A percentile compares a stretch with the other conserved stretches of the same genome.
These are phyloP conservation scores for Gari tellinella DNA, from an alignment of 2,888 invertebrate species.

Conservation along the genomic window DNA sequence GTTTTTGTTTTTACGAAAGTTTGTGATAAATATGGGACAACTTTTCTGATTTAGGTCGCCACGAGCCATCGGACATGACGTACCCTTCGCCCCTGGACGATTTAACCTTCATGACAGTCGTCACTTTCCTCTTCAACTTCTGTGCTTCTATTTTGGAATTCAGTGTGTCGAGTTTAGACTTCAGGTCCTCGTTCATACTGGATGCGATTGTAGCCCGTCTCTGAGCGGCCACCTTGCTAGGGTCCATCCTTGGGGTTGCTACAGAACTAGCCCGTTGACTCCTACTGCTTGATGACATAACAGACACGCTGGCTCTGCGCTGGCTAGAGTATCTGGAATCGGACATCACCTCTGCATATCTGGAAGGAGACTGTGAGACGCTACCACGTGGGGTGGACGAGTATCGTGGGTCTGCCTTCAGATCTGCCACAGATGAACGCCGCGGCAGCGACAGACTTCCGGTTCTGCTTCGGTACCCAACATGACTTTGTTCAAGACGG, in stretches of 20 bases:
- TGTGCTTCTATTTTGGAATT: slow-evolving; percentile 29
- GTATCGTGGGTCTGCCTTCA: slow-evolving; percentile 31
- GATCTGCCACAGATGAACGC: slow-evolving; percentile 19
- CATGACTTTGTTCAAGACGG: slow-evolving; percentile 5
- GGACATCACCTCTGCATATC: slow-evolving; percentile 22
- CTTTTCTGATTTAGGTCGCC: slow-evolving; percentile 13
- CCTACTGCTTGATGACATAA: no score
- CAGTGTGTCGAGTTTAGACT: slow-evolving; percentile 42
- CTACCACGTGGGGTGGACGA: slow-evolving; percentile 27
- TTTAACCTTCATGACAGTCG: slow-evolving; percentile 43
- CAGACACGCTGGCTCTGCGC: slow-evolving; percentile 24
- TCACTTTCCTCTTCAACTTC: slow-evolving; percentile 23
- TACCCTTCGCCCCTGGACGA: slow-evolving; percentile 45
- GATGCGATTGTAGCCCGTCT: slow-evolving; percentile 4
- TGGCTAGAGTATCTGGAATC: slow-evolving; percentile 29
- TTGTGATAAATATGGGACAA: slow-evolving; percentile 8
- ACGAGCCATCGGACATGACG: slow-evolving; percentile 5
- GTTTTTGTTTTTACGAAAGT: background rate
- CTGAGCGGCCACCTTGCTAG: no score
- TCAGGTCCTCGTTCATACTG: slow-evolving; percentile 33
- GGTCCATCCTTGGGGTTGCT: no score
- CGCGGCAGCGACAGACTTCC: slow-evolving; percentile 4
- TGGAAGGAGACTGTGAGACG: slow-evolving; percentile 4
- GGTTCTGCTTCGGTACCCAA: slow-evolving; percentile 11
- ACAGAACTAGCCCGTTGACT: no score